Conservation (phyloP, 2,113 vertebrate species). For the Apus apus region DNA sequence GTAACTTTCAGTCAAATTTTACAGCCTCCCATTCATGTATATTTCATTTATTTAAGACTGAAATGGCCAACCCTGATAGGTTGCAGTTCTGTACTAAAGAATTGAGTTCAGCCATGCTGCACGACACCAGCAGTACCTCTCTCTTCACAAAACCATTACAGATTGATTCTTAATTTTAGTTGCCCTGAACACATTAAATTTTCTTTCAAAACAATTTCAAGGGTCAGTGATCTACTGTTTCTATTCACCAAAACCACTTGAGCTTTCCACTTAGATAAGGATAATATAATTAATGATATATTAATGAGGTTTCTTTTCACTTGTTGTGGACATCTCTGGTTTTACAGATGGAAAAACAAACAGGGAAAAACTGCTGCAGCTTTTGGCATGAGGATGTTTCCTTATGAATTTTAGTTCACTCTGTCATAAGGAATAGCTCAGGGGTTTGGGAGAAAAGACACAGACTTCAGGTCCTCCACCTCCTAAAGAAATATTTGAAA, state of each 20-base stretch:
- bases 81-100: neutral
- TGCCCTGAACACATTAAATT: neutral
- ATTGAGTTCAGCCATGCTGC: neutral
- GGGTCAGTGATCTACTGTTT: neutral
- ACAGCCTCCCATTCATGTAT: neutral
- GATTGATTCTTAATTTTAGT: neutral
- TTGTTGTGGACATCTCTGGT: neutral
- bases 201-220: neutral
- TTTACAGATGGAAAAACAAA: neutral
- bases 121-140: accelerated
- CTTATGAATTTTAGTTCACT: neutral
- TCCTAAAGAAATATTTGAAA: neutral
- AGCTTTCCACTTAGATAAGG: neutral
- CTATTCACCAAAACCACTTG: neutral
- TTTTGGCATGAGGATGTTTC: neutral
- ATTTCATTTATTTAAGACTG: neutral
- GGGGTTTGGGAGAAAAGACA: neutral
- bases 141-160: neutral
- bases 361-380: neutral
- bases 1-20: neutral
- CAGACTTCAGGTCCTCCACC: neutral
- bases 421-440: neutral
- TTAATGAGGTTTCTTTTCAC: neutral
- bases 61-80: neutral
- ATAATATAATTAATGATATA: neutral